Base-by-base conservation (phyloP, 1,140 invertebrate species). In the Pristionchus pacificus region DNA sequence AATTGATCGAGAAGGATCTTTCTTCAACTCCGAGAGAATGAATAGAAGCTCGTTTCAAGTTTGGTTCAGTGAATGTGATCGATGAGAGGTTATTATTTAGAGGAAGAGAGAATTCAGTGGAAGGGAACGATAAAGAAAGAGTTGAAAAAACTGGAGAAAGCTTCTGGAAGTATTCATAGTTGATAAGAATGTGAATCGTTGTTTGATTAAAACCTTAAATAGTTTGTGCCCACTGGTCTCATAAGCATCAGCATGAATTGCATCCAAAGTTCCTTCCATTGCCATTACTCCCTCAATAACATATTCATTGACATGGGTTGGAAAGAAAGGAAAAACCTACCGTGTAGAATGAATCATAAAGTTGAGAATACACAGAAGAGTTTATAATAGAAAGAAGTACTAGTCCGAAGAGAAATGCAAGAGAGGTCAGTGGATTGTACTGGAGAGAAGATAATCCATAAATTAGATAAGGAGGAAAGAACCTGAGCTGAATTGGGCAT, bases 401-500 rank as follows among this genome's bases (percentile, higher is more conserved):
- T 10, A 73, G 66, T n/a, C 71, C 71, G 29, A 73, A 60, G 19
- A 73, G 60, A 28, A 73, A 73, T 2, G 61, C 71, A n/a, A 66
- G 33, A 6, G 71, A 65, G 29, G 68, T 31, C 33, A 73, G 33
- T 2, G 71, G 71, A 0, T 65, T 68, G 60, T 73, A 73, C 71
- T 73, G 66, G 65, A 71, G 29, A 64, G 0, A 19, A 24, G 38
- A 19, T 49, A 10, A 49, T 49, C 38, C 19, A 6, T 49, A 49
- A 10, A 19, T 49, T 49, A 10, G 38, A 49, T 49, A 49, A 49
- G 38, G 38, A 19, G 6, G 38, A 49, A 49, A 49, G 38, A 49
- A 71, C 70, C 29, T 71, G 70, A 58, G 68, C 68, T 24, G 68
- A 68, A 57, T 73, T 59, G 6, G 71, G 71, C 71, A 73, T 73